Base-by-base conservation (phyloP, 2,113 vertebrate genomes). In the Motacilla tschutschensis region DNA sequence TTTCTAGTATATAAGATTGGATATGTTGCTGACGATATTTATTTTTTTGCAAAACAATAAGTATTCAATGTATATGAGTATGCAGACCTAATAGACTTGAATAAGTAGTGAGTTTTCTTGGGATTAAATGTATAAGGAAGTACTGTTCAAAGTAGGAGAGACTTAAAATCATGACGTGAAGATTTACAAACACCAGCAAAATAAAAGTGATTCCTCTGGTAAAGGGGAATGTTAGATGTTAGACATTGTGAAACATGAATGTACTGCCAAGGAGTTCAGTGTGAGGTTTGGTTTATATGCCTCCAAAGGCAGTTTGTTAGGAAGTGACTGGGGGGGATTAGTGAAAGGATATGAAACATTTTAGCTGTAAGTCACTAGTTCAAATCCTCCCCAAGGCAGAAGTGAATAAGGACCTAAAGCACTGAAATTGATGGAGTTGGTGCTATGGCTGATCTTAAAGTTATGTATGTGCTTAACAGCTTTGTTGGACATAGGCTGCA, bases 271-370 rank as follows among this genome's bases (percentile, higher is more conserved):
- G 33, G 38, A 44, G 44, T 60, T 62, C 26, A 25, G 11, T 7
- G 7, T 26, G 60, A 92, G 31, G 36, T 46, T 77, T 48, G 15
- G 50, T 83, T 88, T 80, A 65, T 75, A 18, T 2, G 24, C 33
- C 78, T 77, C 85, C 46, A 83, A 93, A 93, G 88, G 44, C 64
- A 83, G 35, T 79, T 89, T 78, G 40, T 59, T 84, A 85, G 60
- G 65, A 90, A 72, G 46, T 83, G 71, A 40, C 35, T 22, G 17
- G 33, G 21, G 28, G 6, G 26, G 43, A 81, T 86, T 89, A 91
- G 36, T 5, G 2, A 59, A 89, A 88, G 80, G 55, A 63, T 85
- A 73, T 82, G 54, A 71, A 91, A 83, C n/a, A 29, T 90, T 88
- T 87, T 89, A 90, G 69, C 54, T 84, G 44, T 88, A 91, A 87